Conservation (phyloP, 2,888 invertebrate species). For the Clostera curtula region DNA sequence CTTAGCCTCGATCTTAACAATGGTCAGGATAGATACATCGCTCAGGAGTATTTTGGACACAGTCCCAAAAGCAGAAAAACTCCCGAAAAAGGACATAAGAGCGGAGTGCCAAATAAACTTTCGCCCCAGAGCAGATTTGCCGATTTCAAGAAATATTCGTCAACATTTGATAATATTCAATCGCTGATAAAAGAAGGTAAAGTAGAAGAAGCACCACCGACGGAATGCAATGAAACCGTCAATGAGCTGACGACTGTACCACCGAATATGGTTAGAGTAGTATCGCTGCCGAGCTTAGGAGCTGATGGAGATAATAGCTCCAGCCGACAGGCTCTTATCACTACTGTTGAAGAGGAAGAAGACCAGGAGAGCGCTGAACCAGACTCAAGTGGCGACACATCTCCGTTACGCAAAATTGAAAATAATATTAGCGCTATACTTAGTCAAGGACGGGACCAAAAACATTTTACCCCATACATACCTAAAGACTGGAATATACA, state of each 20-base stretch:
- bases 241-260: slow-evolving; percentile 77
- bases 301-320: slow-evolving; percentile 69
- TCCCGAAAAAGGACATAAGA: slow-evolving; percentile 44
- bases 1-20: slow-evolving; percentile 77
- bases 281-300: slow-evolving; percentile 79
- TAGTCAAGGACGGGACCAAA: slow-evolving; percentile 74
- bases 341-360: slow-evolving; percentile 83
- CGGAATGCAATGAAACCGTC: slow-evolving; percentile 75
- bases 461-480: slow-evolving; percentile 68
- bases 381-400: slow-evolving; percentile 76
- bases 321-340: slow-evolving; percentile 78
- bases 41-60: slow-evolving; percentile 61
- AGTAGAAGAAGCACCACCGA: slow-evolving; percentile 69
- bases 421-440: slow-evolving; percentile 82
- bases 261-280: slow-evolving; percentile 79
- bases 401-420: slow-evolving; percentile 81
- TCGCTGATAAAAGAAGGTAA: slow-evolving; percentile 82
- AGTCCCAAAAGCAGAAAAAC: slow-evolving; percentile 67
- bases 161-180: slow-evolving; percentile 85
- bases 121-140: slow-evolving; percentile 74
- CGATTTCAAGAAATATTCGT: slow-evolving; percentile 82
- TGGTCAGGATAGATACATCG: slow-evolving; percentile 59
- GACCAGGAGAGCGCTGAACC: slow-evolving; percentile 78
- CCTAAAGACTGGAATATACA: slow-evolving; percentile 75
- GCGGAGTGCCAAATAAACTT: slow-evolving; percentile 55